Conservation (phyloP, 2,797 vertebrate genomes). For the Sebastes itinus region DNA sequence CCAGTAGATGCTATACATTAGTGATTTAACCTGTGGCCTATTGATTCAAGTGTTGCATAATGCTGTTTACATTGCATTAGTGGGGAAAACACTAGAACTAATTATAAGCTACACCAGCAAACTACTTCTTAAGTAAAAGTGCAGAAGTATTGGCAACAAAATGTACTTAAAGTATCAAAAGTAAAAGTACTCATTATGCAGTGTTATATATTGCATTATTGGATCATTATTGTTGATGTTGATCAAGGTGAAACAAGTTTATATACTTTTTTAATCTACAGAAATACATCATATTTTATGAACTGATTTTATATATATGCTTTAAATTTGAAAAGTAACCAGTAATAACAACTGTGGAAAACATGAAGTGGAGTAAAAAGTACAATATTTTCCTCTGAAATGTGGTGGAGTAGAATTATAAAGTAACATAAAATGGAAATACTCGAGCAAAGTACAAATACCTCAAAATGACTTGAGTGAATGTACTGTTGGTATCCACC, state of each 20-base stretch:
- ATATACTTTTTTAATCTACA: no score
- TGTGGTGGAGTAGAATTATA: neutral
- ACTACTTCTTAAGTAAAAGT: neutral
- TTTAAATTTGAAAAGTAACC: no score
- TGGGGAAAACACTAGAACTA: neutral
- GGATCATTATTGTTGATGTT: no score
- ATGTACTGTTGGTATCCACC: neutral
- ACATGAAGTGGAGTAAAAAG: no score
- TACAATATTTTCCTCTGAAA: no score
- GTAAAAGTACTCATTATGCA: no score
- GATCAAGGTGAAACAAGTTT: accelerated
- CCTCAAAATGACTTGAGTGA: no score
- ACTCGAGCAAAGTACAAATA: neutral
- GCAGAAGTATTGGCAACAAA: neutral
- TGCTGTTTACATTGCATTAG: neutral
- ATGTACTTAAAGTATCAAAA: no score
- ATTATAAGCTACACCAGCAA: neutral
- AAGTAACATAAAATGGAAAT: neutral
- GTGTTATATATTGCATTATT: no score
- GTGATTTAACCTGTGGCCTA: neutral
- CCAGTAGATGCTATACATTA: neutral
- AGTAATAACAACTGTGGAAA: no score
- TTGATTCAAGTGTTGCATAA: neutral
- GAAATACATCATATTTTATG: no score
- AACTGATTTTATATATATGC: accelerated